A percentile compares a stretch with the other conserved stretches of the same genome.
These are phyloP conservation scores for Ursus arctos DNA, from an alignment of 2,113 vertebrate genomes.

Conservation along the genomic window DNA sequence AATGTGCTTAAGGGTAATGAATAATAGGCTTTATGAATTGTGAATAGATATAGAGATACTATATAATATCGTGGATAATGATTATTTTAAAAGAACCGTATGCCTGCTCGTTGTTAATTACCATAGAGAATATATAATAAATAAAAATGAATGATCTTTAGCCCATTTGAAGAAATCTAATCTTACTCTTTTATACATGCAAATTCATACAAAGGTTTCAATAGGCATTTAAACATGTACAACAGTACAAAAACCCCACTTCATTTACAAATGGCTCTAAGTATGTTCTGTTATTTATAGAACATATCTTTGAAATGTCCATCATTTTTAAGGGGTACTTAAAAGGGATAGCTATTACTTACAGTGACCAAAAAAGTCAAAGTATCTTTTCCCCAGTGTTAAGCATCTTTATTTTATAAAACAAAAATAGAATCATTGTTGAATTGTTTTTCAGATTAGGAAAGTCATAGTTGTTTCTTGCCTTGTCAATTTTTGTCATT, in stretches of 20 bases:
- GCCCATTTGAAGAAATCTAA: not conserved
- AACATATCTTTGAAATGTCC: not conserved
- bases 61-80: not conserved
- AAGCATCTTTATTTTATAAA: constrained; percentile 44
- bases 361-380: constrained; percentile 19
- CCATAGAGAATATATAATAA: constrained; percentile 7
- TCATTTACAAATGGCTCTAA: not conserved
- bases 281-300: not conserved
- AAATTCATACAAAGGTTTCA: constrained; percentile 32
- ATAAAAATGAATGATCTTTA: constrained; percentile 39
- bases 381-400: not conserved
- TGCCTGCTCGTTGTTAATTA: not conserved
- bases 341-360: constrained; percentile 21
- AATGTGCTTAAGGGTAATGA: constrained; percentile 1
- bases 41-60: not conserved
- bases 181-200: not conserved
- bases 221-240: not conserved
- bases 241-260: not conserved
- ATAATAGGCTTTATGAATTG: constrained; percentile 4
- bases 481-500: too few relatives aligned
- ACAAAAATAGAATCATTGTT: constrained; percentile 43
- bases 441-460: constrained; percentile 57
- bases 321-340: not conserved
- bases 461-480: not conserved
- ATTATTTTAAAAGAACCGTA: constrained; percentile 51